Conservation (phyloP, 2,797 vertebrate species). For the Lagodon rhomboides region DNA sequence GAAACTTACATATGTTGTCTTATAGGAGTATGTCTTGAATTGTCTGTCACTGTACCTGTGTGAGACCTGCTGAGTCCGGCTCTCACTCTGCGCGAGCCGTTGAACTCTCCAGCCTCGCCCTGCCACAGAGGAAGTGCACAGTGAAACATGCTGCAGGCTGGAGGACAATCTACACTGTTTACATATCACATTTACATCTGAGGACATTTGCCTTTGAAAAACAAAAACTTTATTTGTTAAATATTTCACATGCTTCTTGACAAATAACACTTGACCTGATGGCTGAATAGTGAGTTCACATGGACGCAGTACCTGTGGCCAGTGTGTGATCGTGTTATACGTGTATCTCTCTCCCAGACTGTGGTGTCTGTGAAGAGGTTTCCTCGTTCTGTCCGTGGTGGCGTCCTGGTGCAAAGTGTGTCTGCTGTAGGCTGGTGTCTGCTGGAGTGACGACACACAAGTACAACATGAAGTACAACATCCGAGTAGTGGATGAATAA, state of each 20-base stretch:
- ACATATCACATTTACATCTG: too few species aligned
- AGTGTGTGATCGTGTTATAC: slow-evolving; percentile 48
- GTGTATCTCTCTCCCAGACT: slow-evolving; percentile 73
- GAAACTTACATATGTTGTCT: not conserved
- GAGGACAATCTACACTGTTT: not conserved
- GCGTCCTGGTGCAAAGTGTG: slow-evolving; percentile 86
- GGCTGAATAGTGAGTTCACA: not conserved
- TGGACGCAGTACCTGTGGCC: slow-evolving; percentile 62
- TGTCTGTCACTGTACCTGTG: slow-evolving; percentile 59
- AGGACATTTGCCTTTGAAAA: not conserved
- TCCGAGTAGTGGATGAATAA: not conserved
- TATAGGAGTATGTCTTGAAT: not conserved
- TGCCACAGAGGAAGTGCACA: slow-evolving; percentile 32
- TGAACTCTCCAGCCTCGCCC: slow-evolving; percentile 61
- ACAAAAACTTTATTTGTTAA: not conserved
- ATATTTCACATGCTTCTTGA: too few species aligned
- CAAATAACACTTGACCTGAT: not conserved
- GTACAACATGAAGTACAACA: not conserved
- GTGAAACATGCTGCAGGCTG: not conserved
- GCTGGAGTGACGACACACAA: slow-evolving; percentile 47
- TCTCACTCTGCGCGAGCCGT: slow-evolving; percentile 53
- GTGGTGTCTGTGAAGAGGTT: slow-evolving; percentile 83
- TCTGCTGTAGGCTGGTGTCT: slow-evolving; percentile 88
- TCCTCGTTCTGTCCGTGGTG: slow-evolving; percentile 66
- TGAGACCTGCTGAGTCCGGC: slow-evolving; percentile 74